Percentiles rank a stretch among this genome's conserved stretches.
Evolutionary conservation across 2,797 vertebrate genomes (phyloP).

Genomic region (Octomys mimax): DNA sequence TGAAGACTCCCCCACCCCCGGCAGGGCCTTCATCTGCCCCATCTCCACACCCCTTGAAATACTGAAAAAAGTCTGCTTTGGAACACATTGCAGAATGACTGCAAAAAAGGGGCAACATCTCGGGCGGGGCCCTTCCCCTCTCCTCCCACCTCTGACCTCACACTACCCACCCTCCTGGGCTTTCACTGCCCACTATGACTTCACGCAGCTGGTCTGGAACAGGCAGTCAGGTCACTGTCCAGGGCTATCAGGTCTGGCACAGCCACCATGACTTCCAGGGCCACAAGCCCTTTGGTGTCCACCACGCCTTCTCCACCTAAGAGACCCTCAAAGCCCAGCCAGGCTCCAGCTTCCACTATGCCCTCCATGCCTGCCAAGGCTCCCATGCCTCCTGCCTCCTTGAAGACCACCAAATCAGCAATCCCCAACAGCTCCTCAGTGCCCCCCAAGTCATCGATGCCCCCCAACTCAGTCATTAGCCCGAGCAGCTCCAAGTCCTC

Average conservation of each 20-base stretch:
- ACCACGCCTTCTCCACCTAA: slow-evolving; percentile 76
- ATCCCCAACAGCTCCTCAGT: neutral
- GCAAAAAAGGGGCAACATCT: neutral
- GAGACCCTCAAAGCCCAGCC: slow-evolving; percentile 57
- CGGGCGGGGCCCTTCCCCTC: neutral
- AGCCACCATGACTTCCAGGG: slow-evolving; percentile 59
- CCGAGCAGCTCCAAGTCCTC: slow-evolving; percentile 63
- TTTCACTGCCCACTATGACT: slow-evolving; percentile 75
- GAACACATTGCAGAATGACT: neutral
- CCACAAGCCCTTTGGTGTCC: slow-evolving; percentile 35
- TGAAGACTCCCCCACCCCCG: neutral
- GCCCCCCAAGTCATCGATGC: neutral
- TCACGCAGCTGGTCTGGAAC: slow-evolving; percentile 53
- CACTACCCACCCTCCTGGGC: neutral
- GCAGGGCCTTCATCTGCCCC: neutral
- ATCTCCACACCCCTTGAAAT: neutral
- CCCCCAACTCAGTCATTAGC: neutral
- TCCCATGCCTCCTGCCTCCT: neutral
- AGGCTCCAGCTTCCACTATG: neutral
- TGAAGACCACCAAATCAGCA: slow-evolving; percentile 21
- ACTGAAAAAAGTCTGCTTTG: neutral
- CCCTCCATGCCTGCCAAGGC: neutral
- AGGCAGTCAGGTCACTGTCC: neutral
- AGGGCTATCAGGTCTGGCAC: slow-evolving; percentile 25
- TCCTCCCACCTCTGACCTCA: slow-evolving; percentile 52